Conservation (phyloP, 2,797 vertebrate species). For the Sciurus vulgaris region DNA sequence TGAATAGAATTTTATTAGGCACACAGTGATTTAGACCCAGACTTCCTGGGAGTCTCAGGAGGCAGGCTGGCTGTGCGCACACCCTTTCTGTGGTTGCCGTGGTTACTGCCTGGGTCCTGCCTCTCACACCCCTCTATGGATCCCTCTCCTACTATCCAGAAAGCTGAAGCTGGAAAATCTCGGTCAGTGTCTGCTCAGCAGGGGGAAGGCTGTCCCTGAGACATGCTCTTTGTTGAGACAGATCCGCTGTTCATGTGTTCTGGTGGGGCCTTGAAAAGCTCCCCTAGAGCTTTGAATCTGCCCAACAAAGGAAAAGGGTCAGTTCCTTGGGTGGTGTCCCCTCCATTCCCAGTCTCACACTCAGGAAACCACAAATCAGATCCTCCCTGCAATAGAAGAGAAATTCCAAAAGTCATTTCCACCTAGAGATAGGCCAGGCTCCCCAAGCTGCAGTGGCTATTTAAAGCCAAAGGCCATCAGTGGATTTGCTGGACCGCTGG, state of each 20-base stretch:
- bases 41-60: background rate
- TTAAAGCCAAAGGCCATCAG: background rate
- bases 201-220: background rate
- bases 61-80: rapidly evolving
- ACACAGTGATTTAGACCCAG: background rate
- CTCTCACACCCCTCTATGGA: background rate
- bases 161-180: background rate
- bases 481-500: background rate
- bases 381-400: background rate
- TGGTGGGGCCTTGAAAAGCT: background rate
- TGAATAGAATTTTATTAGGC: slow-evolving; percentile 35
- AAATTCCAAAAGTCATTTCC: slow-evolving; percentile 64
- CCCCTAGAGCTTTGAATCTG: background rate
- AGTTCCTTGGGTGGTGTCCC: background rate
- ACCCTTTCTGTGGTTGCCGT: background rate
- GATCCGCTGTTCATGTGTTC: background rate
- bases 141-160: background rate
- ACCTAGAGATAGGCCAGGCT: slow-evolving; percentile 41
- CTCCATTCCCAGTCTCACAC: background rate
- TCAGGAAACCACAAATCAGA: slow-evolving; percentile 72
- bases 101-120: background rate
- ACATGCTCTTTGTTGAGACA: background rate
- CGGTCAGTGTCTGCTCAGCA: background rate
- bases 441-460: background rate
- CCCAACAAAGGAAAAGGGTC: background rate